Conservation (phyloP, 2,797 vertebrate species). For the Meriones psammophilus region DNA sequence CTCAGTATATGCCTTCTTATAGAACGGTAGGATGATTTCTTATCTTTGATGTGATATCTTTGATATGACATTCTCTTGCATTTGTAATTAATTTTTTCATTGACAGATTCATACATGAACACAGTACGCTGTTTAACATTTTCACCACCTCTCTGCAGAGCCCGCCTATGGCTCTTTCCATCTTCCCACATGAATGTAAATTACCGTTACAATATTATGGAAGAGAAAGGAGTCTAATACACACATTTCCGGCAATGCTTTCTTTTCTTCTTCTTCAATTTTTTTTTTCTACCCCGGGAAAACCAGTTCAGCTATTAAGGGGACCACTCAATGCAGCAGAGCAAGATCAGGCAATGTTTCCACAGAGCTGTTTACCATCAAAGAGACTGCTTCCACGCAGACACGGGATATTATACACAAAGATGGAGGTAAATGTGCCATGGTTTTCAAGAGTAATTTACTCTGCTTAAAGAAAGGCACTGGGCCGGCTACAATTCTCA, state of each 20-base stretch:
- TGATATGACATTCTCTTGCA: neutral
- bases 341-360: conserved; percentile 52
- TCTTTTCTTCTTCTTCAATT: conserved; percentile 28
- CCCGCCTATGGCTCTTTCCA: neutral
- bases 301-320: conserved; percentile 71
- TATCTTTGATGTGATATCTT: neutral
- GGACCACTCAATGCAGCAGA: conserved; percentile 15
- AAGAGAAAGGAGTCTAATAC: conserved; percentile 45
- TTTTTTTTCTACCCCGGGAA: conserved; percentile 2
- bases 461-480: conserved; percentile 57
- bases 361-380: conserved; percentile 72
- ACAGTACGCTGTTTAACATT: neutral
- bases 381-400: conserved; percentile 39
- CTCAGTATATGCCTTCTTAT: neutral
- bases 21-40: neutral
- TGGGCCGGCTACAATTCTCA: conserved; percentile 38
- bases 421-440: conserved; percentile 49
- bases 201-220: neutral
- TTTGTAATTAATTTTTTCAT: neutral
- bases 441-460: conserved; percentile 76
- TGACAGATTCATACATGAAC: neutral
- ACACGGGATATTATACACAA: conserved; percentile 12
- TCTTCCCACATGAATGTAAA: conserved; percentile 50
- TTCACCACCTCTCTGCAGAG: conserved; percentile 22
- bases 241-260: conserved; percentile 1